Base-by-base conservation (phyloP, 1,140 invertebrate genomes). In the Nebria ingens region DNA sequence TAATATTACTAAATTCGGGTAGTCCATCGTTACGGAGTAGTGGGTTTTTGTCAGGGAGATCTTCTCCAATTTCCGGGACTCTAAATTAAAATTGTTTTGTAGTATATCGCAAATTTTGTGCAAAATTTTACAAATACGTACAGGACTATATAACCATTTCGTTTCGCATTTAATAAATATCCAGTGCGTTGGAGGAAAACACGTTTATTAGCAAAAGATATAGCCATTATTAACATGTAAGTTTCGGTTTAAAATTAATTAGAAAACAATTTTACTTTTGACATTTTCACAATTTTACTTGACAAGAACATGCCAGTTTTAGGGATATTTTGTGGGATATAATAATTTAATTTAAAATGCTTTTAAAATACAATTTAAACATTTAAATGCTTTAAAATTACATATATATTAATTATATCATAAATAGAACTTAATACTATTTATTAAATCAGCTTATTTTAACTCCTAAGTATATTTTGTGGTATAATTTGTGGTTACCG, bases 61-160 rank as follows among this genome's bases (percentile, higher is more conserved):
- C 89, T 66, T 87, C 83, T 3, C 91, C 90, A 50, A 94, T 87
- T 80, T 95, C 91, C 42, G 93, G 93, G 55, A 95, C 80, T 59
- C 92, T 95, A 68, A 67, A 74, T 76, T n/a, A 63, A 62, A 40
- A 53, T 20, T 17, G 25, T 52, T 42, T 19, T 22, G 13, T 20
- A 29, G 12, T 25, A 25, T 12, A 34, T 13, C 4, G n/a, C 34
- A 53, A 2, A 20, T 54, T 29, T 54, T 1, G 15, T 29, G 21
- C 1, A 1, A 19, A 34, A 40, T 12, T 38, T 13, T 19, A 12
- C 42, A 21, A 21, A 19, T 51, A 56, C 57, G 55, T 56, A 58
- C 57, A 58, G 40, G 15, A 58, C 57, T 42, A 58, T 58, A 45
- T 58, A 58, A 2, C 57, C 57, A 25, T 56, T 12, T 12, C 29